Evolutionary conservation across 2,797 vertebrate genomes (phyloP).

Genomic region (Muraenolepis orangiensis): DNA sequence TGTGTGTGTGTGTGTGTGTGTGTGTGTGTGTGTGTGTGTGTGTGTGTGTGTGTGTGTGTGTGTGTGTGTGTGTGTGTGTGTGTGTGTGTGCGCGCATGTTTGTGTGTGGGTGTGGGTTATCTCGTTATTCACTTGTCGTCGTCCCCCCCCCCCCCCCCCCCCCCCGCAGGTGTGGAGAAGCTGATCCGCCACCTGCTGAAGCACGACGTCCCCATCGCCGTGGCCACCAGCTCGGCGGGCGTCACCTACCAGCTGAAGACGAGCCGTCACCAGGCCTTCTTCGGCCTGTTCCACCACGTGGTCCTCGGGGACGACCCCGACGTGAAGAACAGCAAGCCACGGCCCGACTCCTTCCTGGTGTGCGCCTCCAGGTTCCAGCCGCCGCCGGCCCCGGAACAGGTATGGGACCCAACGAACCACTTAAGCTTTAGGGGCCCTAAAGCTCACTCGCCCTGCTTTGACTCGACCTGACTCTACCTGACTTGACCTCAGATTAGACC

Average conservation of each 20-base stretch:
- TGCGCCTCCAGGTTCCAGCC: slow-evolving; percentile 81
- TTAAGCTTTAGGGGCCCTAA: no score
- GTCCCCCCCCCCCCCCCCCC: no score
- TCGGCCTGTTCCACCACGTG: slow-evolving; percentile 79
- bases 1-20: no score
- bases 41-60: no score
- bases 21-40: no score
- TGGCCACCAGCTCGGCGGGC: slow-evolving; percentile 82
- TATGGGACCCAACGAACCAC: slow-evolving; percentile 56
- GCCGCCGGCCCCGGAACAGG: slow-evolving; percentile 70
- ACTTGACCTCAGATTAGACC: no score
- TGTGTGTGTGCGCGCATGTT: no score
- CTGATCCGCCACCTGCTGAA: slow-evolving; percentile 79
- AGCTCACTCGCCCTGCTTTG: no score
- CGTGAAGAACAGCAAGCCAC: slow-evolving; percentile 79
- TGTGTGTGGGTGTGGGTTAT: no score
- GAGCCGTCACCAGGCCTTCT: slow-evolving; percentile 78
- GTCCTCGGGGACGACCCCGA: slow-evolving; percentile 87
- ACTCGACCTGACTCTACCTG: no score
- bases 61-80: no score
- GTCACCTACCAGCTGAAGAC: slow-evolving; percentile 78
- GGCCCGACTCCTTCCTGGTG: slow-evolving; percentile 83
- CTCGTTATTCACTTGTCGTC: no score
- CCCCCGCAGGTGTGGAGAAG: slow-evolving; percentile 76
- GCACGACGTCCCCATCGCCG: slow-evolving; percentile 78